Conservation (phyloP, 2,113 vertebrate genomes). For the Lepus europaeus region DNA sequence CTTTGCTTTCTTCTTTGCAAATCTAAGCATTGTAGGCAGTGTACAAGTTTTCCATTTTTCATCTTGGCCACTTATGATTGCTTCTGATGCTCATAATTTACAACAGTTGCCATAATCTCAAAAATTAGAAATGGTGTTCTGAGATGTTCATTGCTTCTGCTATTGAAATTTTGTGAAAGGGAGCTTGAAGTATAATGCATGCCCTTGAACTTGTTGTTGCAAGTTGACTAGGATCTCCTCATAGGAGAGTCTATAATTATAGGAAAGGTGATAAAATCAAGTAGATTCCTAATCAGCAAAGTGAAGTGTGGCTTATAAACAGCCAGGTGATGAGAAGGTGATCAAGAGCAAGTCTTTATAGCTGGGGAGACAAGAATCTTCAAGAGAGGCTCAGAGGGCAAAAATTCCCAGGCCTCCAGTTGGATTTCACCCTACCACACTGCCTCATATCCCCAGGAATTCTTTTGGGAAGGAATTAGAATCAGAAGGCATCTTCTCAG, state of each 20-base stretch:
- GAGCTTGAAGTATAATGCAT: not conserved
- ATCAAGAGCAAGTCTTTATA: not conserved
- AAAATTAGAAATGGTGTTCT: not conserved
- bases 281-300: slow-evolving; percentile 48
- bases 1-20: not conserved
- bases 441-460: slow-evolving; percentile 62
- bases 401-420: slow-evolving; percentile 53
- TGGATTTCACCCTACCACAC: not conserved
- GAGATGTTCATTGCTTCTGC: not conserved
- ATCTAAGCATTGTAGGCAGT: not conserved
- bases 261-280: slow-evolving; percentile 53
- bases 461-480: not conserved
- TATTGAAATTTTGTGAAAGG: not conserved
- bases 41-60: not conserved
- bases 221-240: not conserved
- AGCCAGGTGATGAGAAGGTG: not conserved
- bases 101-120: not conserved
- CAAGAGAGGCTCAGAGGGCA: not conserved
- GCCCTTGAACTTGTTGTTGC: slow-evolving; percentile 29
- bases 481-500: slow-evolving; percentile 57
- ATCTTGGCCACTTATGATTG: not conserved
- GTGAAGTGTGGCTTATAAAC: slow-evolving; percentile 39
- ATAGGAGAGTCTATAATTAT: not conserved
- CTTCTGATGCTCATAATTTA: slow-evolving; percentile 10
- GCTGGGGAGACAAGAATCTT: slow-evolving; percentile 30